Percentiles rank a stretch among this genome's conserved stretches.
These are phyloP conservation scores for Gallinago solitaria DNA, from an alignment of 2,797 vertebrate species.

Conservation along the genomic window DNA sequence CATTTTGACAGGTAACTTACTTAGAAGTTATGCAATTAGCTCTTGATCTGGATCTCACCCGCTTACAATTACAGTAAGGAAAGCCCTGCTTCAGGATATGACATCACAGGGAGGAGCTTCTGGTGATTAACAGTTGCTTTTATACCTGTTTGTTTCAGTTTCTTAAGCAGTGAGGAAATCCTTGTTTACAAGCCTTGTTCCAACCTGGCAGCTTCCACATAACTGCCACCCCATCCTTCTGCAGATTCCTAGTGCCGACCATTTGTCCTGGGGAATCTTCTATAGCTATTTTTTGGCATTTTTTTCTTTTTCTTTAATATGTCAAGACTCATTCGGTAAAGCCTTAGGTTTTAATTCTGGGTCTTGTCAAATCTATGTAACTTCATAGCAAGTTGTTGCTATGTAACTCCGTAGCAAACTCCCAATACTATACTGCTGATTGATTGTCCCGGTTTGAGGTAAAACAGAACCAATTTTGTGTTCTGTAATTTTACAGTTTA, in stretches of 20 bases:
- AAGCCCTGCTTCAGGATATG: not conserved
- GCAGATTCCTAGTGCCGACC: not conserved
- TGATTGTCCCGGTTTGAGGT: too few species aligned
- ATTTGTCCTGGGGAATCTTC: not conserved
- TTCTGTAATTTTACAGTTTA: too few species aligned
- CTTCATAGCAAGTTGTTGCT: too few species aligned
- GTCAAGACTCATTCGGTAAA: too few species aligned
- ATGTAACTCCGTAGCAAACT: too few species aligned
- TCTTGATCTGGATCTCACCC: not conserved
- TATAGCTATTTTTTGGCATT: too few species aligned
- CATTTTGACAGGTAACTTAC: not conserved
- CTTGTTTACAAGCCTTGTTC: conserved; percentile 1
- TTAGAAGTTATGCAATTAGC: not conserved
- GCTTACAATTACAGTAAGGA: not conserved
- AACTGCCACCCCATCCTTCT: not conserved
- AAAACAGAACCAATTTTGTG: too few species aligned
- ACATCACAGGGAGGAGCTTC: conserved; percentile 49
- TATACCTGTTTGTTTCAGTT: not conserved
- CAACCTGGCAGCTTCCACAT: not conserved
- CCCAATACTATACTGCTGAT: too few species aligned
- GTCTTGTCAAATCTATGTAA: too few species aligned
- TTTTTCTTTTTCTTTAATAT: too few species aligned
- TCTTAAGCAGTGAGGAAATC: conserved; percentile 48
- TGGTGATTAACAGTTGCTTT: not conserved
- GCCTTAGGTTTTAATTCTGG: too few species aligned